Evolutionary conservation across 2,797 vertebrate species (phyloP), one percentile per base, ranked within the genome.

Genomic region (Argentina silus): DNA sequence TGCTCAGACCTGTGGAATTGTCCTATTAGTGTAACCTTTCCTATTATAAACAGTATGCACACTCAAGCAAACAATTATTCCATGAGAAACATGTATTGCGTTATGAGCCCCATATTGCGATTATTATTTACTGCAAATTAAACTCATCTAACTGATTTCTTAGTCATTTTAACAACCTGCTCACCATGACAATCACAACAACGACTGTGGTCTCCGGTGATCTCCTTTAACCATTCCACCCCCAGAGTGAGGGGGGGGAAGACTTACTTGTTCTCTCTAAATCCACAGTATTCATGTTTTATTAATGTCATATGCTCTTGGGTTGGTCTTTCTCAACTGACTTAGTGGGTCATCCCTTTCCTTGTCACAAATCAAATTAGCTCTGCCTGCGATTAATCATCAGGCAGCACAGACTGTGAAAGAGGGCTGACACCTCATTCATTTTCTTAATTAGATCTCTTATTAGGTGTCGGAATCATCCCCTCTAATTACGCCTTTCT

Each of bases 291-390:
- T 86, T 93, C 91, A 93, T 92, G 90, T 92, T 93, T 93, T 93
- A 94, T 93, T 93, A 92, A 93, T 90, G 81, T 90, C 90, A 87
- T 87, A 85, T 87, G 88, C 86, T 89, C 85, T 90, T 70, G 85
- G 90, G 83, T 86, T 80, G 81, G 82, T 76, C 80, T 89, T 89
- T 91, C 82, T 81, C 87, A 90, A 89, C 88, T 85, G 90, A 93
- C 91, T 92, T 91, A 88, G 81, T 87, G 85, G 93, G 89, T 91
- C 90, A 88, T 90, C 90, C 89, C 81, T 90, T 92, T 91, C 88
- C 87, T 91, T 91, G 92, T 93, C 91, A 92, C 91, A 93, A 93
- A 94, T 93, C 92, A 94, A 92, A 94, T 94, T 93, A 94, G 90
- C 88, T 79, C 74, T 69, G 90, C 81, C 87, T 88, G 92, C 88